Base-by-base conservation (phyloP, 23 tunicate genomes). In the Pegea sp. region DNA sequence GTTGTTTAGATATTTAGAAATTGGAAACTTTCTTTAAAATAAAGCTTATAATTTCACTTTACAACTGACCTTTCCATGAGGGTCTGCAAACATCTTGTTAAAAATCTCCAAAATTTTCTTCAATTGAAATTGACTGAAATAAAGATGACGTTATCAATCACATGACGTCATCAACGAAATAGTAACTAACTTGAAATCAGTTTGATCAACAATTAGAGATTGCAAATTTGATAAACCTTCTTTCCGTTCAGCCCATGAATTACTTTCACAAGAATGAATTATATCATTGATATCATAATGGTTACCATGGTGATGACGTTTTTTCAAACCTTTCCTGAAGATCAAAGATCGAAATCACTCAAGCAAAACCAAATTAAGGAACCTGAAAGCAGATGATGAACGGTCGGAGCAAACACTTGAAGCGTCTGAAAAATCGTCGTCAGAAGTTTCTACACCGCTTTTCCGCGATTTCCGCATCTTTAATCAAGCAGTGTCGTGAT, bases 11-110 rank as follows among this genome's bases (percentile, higher is more conserved):
- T 49, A 21, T 49, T 49, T 5, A 5, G 22, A 16, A n/a, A n/a
- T n/a, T n/a, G n/a, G n/a, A n/a, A n/a, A n/a, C n/a, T n/a, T n/a
- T n/a, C n/a, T n/a, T n/a, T 38, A 38, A 38, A 38, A 11, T 38
- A 38, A 38, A 38, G 11, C 11, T 8, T 38, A 38, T 8, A 38
- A 8, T 38, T 38, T 8, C 11, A 38, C 11, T 8, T 8, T 38
- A 11, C 11, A 44, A 30, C 70, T 20, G 18, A 84, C 95, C 68
- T 84, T 84, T 30, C 95, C 95, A 58, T 84, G 81, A 18, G 95
- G 95, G 50, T 84, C 95, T 1, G 95, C 95, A 49, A 84, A 84
- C 95, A 84, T 73, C 21, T 78, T 68, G 31, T 84, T 84, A 58
- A 84, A 84, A 24, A 84, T 84, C 54, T 84, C 95, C 58, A 84